phyloP scores from a whole-genome alignment of 2,888 invertebrate genomes.

The Pharmacophagus antenor region DNA sequence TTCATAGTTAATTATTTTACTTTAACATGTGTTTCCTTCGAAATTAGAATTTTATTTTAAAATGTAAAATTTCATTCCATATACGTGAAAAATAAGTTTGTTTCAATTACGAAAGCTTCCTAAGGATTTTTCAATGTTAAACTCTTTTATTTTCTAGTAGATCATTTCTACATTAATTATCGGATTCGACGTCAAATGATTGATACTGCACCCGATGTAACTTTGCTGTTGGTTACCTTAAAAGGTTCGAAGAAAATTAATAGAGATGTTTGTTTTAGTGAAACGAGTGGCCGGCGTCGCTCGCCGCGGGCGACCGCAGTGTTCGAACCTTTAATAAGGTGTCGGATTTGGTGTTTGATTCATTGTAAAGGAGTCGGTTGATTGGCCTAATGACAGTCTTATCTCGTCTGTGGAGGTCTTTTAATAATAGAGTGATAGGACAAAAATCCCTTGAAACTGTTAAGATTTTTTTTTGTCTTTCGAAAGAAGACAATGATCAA shows the following conservation, averaged over 20 bases:
- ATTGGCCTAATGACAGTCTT: conserved; percentile 31
- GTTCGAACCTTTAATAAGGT: conserved; percentile 63
- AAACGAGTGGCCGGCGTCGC: conserved; percentile 41
- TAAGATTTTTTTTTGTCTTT: background rate
- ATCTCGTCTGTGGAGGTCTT: conserved; percentile 22
- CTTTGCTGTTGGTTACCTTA: conserved; percentile 49
- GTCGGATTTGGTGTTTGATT: conserved; percentile 58
- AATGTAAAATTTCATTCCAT: conserved; percentile 8
- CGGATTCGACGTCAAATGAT: conserved; percentile 59
- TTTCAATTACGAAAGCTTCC: background rate
- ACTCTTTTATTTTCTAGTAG: conserved; percentile 1
- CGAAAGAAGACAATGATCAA: conserved; percentile 1
- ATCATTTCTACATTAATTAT: conserved; percentile 65
- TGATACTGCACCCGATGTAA: conserved; percentile 61
- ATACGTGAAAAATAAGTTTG: too few species aligned
- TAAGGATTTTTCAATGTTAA: background rate
- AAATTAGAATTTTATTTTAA: background rate
- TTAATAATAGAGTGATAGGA: conserved; percentile 18
- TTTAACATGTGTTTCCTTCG: background rate
- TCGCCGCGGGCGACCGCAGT: conserved; percentile 65
- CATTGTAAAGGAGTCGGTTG: conserved; percentile 47
- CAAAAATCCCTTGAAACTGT: conserved; percentile 3
- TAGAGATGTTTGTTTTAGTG: conserved; percentile 76
- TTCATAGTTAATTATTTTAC: background rate
- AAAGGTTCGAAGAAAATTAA: conserved; percentile 60